Conservation (phyloP, 2,797 vertebrate genomes). For the Sciurus vulgaris region DNA sequence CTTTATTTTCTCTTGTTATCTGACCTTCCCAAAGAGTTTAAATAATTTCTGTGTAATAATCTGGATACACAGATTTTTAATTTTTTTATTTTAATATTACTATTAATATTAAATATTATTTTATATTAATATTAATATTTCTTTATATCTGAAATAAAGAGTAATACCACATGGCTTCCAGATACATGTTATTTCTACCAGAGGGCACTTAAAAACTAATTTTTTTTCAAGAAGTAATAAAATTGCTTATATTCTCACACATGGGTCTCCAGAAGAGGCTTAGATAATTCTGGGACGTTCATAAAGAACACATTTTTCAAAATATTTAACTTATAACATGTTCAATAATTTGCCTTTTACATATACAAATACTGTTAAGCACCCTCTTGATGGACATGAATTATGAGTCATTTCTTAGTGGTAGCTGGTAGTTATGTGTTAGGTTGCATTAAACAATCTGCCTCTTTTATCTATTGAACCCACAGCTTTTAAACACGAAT, state of each 20-base stretch:
- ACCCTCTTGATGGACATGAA: background rate
- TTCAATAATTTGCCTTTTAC: background rate
- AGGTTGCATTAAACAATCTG: background rate
- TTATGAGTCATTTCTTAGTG: background rate
- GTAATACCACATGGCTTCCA: background rate
- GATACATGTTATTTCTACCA: background rate
- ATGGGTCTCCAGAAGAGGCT: background rate
- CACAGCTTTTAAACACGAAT: background rate
- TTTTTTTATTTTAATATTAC: background rate
- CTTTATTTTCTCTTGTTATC: background rate
- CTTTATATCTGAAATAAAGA: background rate
- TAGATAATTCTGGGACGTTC: constrained; percentile 2
- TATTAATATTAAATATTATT: background rate
- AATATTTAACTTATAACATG: background rate
- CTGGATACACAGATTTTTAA: background rate
- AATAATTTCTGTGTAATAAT: background rate
- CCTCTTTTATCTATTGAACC: background rate
- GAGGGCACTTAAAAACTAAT: background rate
- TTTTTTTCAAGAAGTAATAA: background rate
- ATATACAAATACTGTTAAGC: background rate
- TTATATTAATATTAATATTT: background rate
- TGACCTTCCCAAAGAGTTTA: background rate
- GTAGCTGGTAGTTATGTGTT: background rate
- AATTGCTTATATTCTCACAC: background rate
- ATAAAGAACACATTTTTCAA: background rate